Base-by-base conservation (phyloP, 1,140 invertebrate genomes). In the Himalopsyche phryganea region DNA sequence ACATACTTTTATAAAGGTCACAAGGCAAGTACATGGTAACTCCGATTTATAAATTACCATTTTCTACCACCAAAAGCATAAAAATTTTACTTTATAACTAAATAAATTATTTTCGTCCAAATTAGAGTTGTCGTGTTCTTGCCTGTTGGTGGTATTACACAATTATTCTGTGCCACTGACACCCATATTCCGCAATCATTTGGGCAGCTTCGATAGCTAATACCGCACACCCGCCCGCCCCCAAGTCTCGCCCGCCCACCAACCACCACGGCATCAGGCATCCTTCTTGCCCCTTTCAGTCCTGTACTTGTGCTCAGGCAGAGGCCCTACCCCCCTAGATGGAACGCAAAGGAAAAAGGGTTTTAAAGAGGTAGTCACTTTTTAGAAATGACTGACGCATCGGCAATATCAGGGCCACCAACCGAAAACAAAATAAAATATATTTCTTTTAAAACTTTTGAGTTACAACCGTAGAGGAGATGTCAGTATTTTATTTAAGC, bases 201-300 rank as follows among this genome's bases (percentile, higher is more conserved):
- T 41, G 47, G 47, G 48, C 54, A 54, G 49, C 56, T 53, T 58
- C 60, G 54, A 58, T 62, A 54, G 54, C 60, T 62, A 62, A 62
- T 62, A 46, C 54, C 50, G 40, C 49, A 53, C 54, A 61, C 60
- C 53, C 57, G 48, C 51, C 52, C 49, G 53, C 51, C 47, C 46
- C 28, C 23, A 46, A 35, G 32, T 17, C n/a, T 14, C n/a, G n/a
- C 52, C 28, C 17, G 7, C 50, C 50, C 50, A 17, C 28, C 14
- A 15, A 17, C 38, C 42, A 6, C 44, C 41, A 18, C 44, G 13
- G 14, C n/a, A 20, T 48, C 19, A 13, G 20, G 10, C 36, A 23
- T 11, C 50, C 36, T 20, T 41, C 38, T 50, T 15, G 10, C 47
- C 6, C 47, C 13, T 10, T 28, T 15, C 23, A 23, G 13, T 23